A percentile compares a stretch with the other conserved stretches of the same genome.
Evolutionary conservation across 2,888 invertebrate genomes (phyloP).

Genomic region (Cepaea hortensis): DNA sequence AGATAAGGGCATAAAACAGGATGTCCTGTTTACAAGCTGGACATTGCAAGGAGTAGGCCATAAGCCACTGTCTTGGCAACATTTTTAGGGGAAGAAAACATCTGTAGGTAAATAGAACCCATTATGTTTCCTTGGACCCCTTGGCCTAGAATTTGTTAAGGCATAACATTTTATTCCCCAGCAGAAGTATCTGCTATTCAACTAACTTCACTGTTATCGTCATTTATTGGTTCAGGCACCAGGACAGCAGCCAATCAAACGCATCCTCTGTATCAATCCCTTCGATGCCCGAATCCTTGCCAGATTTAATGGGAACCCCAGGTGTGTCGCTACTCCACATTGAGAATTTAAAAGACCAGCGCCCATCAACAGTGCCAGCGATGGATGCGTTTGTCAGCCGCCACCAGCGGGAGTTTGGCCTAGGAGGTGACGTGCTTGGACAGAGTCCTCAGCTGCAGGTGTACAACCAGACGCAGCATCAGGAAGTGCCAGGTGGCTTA

Average conservation of each 20-base stretch:
- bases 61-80: no score
- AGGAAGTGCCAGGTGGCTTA: not conserved
- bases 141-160: no score
- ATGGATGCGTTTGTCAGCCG: constrained; percentile 39
- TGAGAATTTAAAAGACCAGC: constrained; percentile 34
- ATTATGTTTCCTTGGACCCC: no score
- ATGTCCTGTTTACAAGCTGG: no score
- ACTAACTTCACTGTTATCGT: not conserved
- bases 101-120: no score
- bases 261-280: constrained; percentile 66
- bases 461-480: not conserved
- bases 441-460: constrained; percentile 11
- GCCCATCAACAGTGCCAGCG: constrained; percentile 46
- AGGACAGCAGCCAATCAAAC: constrained; percentile 67
- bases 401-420: constrained; percentile 36
- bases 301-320: constrained; percentile 57
- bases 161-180: no score
- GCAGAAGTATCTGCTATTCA: no score
- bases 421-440: constrained; percentile 10
- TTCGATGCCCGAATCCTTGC: constrained; percentile 62
- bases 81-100: no score
- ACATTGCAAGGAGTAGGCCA: no score
- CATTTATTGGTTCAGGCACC: constrained; percentile 56
- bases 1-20: no score
- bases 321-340: constrained; percentile 46